Base-by-base conservation (phyloP, 2,113 vertebrate genomes). In the Catharus minimus region DNA sequence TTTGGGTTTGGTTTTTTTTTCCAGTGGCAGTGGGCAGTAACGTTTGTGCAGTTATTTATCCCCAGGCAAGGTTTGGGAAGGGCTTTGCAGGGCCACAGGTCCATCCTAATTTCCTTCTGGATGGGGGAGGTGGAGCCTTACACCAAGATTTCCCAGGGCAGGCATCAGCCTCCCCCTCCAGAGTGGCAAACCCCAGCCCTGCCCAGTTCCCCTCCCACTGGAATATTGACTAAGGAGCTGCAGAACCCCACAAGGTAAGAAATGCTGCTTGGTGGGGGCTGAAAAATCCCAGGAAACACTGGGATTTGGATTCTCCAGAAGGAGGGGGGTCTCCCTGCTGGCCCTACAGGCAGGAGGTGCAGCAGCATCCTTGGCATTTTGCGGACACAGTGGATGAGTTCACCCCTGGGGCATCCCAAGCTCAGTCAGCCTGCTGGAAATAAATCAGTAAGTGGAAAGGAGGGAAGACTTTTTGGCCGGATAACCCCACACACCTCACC, bases 11-110 rank as follows among this genome's bases (percentile, higher is more conserved):
- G 4, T 84, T 77, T 53, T 71, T 53, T 71, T 12, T 30, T 26
- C 23, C 26, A 16, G 2, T 27, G 52, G 44, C 30, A 75, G 27
- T 21, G 52, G 13, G 18, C 46, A 33, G 26, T 0, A 11, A 26
- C 7, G 27, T 13, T 5, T 13, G 11, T n/a, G 47, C 22, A 32
- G 20, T 53, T 38, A 32, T 57, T 83, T 66, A 30, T 67, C 27
- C 11, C 27, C 41, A 71, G 58, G 50, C 68, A 57, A 15, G 67
- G 39, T 14, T 27, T 68, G 60, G 33, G 24, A 28, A 55, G 26
- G 47, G 36, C 32, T 84, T 76, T 32, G 80, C 36, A 0, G 0
- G 1, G n/a, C n/a, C 27, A 4, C 14, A 38, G 38, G 17, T 10
- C 15, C 46, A 33, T 33, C 7, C 28, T 28, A 0, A 9, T 65